Base-by-base conservation (phyloP, 2,113 vertebrate genomes). In the Polyodon spathula region DNA sequence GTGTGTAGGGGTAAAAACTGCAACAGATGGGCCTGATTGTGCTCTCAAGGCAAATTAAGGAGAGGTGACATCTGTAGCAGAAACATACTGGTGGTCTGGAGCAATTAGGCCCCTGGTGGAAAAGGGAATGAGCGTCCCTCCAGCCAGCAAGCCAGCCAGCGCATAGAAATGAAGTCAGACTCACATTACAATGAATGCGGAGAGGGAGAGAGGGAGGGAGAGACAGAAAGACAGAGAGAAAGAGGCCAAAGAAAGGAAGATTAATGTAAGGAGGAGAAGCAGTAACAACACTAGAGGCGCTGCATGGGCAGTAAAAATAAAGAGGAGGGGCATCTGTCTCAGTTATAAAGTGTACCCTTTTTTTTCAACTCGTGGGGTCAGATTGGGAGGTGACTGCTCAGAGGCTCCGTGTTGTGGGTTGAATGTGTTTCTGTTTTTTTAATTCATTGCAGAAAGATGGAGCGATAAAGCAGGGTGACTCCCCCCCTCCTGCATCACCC, bases 1-100 rank as follows among this genome's bases (percentile, higher is more conserved):
- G 74, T 68, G 58, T 38, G 67, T 15, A 44, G 76, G 69, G 41
- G 42, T 81, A 86, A 89, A 94, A 94, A 93, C 91, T 82, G 90
- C 92, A 95, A 94, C 95, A 97, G 95, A 97, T 97, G 95, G 95
- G 91, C 76, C 83, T 87, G 86, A 97, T 97, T 97, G 94, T 97
- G 91, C 87, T 90, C 87, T 87, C 82, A 86, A 89, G 89, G 88
- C 92, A 95, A 93, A 97, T 94, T 93, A 94, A 93, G 87, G 87
- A 89, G 74, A 41, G 63, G 90, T n/a, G 94, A 96, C 94, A 97
- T 96, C 95, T 97, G 95, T 91, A 93, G 88, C 87, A 85, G 86
- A 86, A 83, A 90, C 84, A 84, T 89, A 91, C 91, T 85, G 89
- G 90, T 88, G 84, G 90, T 93, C 85, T 85, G 81, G 89, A 87